phyloP scores from a whole-genome alignment of 2,113 vertebrate genomes.

The Ageneiosus marmoratus region DNA sequence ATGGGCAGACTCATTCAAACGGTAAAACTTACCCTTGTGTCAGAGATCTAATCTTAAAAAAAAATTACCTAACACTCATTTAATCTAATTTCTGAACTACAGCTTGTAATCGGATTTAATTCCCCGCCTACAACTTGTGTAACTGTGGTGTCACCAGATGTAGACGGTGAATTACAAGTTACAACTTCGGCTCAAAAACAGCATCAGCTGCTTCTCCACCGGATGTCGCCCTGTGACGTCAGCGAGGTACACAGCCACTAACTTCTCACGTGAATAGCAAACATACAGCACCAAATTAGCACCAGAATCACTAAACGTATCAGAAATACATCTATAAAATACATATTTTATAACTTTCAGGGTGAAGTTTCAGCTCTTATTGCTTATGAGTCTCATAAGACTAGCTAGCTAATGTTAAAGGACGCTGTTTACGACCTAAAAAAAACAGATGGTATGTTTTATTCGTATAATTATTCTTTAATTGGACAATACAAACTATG shows the following conservation, averaged over 20 bases:
- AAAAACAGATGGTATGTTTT: background rate
- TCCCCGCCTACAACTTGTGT: too few relatives aligned
- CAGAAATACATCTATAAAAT: background rate
- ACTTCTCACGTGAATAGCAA: background rate
- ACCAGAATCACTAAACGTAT: background rate
- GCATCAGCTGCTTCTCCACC: too few relatives aligned
- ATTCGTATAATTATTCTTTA: background rate
- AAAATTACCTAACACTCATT: too few relatives aligned
- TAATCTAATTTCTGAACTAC: too few relatives aligned
- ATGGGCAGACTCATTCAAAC: too few relatives aligned
- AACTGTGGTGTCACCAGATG: too few relatives aligned
- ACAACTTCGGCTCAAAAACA: too few relatives aligned
- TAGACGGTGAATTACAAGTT: too few relatives aligned
- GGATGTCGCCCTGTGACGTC: constrained; percentile 12
- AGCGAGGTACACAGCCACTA: background rate
- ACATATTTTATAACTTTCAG: background rate
- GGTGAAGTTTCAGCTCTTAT: background rate
- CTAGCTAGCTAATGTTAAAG: background rate
- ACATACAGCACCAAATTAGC: background rate
- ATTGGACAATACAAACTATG: background rate
- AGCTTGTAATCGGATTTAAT: too few relatives aligned
- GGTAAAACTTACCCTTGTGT: too few relatives aligned
- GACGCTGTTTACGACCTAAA: background rate
- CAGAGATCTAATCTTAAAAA: too few relatives aligned
- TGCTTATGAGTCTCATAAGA: background rate